Evolutionary conservation across 2,113 vertebrate genomes (phyloP), one percentile per base, ranked within the genome.

Genomic region (Danionella cerebrum): DNA sequence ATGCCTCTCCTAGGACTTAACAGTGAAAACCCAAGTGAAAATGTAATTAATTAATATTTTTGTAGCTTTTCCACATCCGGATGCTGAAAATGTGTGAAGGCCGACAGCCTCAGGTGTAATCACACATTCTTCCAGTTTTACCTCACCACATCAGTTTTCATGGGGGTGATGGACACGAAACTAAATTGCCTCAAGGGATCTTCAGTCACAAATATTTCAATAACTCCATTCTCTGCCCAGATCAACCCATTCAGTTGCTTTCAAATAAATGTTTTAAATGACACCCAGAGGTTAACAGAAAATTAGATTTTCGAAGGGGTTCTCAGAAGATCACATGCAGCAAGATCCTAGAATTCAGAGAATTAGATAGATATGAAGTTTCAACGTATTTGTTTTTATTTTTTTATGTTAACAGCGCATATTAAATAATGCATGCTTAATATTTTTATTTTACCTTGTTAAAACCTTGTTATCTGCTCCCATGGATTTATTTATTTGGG

Each of bases 121-220:
- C 70, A 54, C 74, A 73, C 67, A 66, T 66, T 76, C 71, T 57
- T 66, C 33, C 55, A 67, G n/a, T 73, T 51, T 7, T 71, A 76
- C 75, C 55, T 70, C 41, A 24, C 67, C 63, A 65, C 75, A 76
- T 66, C 42, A 62, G 14, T 50, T 68, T 69, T 31, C 54, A 69
- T 31, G 27, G 41, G 41, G 45, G 55, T 66, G 70, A 70, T 38
- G 51, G 71, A 67, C 71, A 73, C 67, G 47, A 76, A 76, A 70
- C 55, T 47, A 67, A 73, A 76, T 76, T 73, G 75, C 55, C 48
- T 70, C 54, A 73, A 69, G 60, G 69, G 71, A 42, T 39, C 53
- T 54, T 66, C 25, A 59, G 69, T 70, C 50, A 67, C 59, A 36
- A 38, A 62, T n/a, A 54, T 44, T 51, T 63, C 12, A 62, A 65